Conservation (phyloP, 2,797 vertebrate genomes). For the Gadopsis bispinosus region DNA sequence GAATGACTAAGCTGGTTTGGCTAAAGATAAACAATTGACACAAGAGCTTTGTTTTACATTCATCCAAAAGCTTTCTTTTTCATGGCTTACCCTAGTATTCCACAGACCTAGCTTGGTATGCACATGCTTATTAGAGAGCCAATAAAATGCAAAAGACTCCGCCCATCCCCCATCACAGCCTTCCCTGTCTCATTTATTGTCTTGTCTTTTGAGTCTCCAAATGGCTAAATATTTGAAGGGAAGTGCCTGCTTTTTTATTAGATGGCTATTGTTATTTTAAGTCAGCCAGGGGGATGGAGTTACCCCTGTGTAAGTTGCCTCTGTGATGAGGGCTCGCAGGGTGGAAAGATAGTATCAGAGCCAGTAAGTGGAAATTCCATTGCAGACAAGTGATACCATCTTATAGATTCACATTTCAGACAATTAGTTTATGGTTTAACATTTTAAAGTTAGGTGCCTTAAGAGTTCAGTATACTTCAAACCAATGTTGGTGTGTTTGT, state of each 20-base stretch:
- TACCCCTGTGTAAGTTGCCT: slow-evolving; percentile 62
- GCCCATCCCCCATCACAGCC: slow-evolving; percentile 30
- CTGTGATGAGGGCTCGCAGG: slow-evolving; percentile 58
- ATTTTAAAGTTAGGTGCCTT: background rate
- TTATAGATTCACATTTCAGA: background rate
- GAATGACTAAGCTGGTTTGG: slow-evolving; percentile 36
- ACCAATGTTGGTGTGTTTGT: background rate
- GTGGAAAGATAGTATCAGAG: slow-evolving; percentile 67
- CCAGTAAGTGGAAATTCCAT: slow-evolving; percentile 65
- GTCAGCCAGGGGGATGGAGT: slow-evolving; percentile 78
- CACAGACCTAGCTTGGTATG: slow-evolving; percentile 38
- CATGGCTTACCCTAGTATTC: slow-evolving; percentile 30
- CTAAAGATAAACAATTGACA: slow-evolving; percentile 55
- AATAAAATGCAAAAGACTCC: slow-evolving; percentile 65
- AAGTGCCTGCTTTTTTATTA: slow-evolving; percentile 73
- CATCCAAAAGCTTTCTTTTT: slow-evolving; percentile 20
- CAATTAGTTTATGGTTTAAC: background rate
- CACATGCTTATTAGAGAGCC: slow-evolving; percentile 52
- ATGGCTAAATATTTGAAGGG: slow-evolving; percentile 73
- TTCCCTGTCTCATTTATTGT: slow-evolving; percentile 57
- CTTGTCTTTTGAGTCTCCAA: slow-evolving; percentile 66
- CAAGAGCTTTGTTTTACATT: slow-evolving; percentile 31
- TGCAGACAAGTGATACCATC: slow-evolving; percentile 67
- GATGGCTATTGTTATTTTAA: slow-evolving; percentile 81
- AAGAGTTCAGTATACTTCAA: background rate